Evolutionary conservation across 2,113 vertebrate species (phyloP), one percentile per base, ranked within the genome.

Genomic region (Oncorhynchus tshawytscha): DNA sequence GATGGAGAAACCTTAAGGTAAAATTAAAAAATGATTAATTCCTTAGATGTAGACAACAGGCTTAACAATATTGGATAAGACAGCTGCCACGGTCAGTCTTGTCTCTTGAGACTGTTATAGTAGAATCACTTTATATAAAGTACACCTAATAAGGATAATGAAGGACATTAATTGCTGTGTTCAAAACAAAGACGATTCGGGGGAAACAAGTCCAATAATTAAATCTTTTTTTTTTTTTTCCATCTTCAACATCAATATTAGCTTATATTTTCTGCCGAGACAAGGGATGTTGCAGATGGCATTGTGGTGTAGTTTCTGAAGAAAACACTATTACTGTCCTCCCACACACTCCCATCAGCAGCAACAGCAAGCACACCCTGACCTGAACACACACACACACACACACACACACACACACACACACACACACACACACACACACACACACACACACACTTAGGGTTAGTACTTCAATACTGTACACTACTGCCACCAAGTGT

Each of bases 321-420:
- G 86, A 54, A 16, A 88, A 91, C 81, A 85, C 81, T 87, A 87
- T 88, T 88, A 89, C 88, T 89, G 88, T 88, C 89, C 91, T 87
- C 89, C 83, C 80, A 85, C 90, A 82, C 88, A 87, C 85, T 84
- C 84, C 80, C 81, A 91, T 90, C 86, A 89, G 85, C 74, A 84
- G 88, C 16, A 54, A 54, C 51, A 74, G 22, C 67, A 87, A 82
- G 84, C 86, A 24, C 89, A 89, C 86, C 76, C 82, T 81, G 78
- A 87, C 88, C 91, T 90, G 85, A 85, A 74, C 66, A 22, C 1
- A 7, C 18, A 39, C 34, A 72, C 66, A 31, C 75, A 29, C 29
- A 72, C 66, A n/a, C 1, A 6, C 16, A 39, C 45, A n/a, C 31
- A 70, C 66, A 25, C 77, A 76, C 18, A n/a, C 1, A 6, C 16